phyloP scores from a whole-genome alignment of 2,113 vertebrate genomes.

The Sinocyclocheilus maitianheensis region DNA sequence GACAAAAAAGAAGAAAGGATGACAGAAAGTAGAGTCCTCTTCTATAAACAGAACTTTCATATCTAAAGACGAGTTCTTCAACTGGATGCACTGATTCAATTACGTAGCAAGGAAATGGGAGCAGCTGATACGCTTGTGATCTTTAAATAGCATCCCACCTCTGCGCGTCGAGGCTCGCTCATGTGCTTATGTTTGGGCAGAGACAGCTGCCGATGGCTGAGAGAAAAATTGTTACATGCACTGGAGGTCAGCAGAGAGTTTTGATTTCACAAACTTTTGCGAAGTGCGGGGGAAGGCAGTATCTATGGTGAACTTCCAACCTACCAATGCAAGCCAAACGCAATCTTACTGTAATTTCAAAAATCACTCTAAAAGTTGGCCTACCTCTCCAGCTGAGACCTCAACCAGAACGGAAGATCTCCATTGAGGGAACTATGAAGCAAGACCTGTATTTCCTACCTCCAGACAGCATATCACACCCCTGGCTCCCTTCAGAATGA shows the following conservation, averaged over 20 bases:
- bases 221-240: conserved; percentile 52
- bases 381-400: conserved; percentile 18
- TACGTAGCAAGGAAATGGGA: conserved; percentile 65
- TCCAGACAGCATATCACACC: conserved; percentile 43
- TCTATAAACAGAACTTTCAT: conserved; percentile 25
- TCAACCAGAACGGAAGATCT: conserved; percentile 12
- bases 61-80: not conserved
- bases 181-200: conserved; percentile 42
- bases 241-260: conserved; percentile 2
- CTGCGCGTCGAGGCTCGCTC: conserved; percentile 49
- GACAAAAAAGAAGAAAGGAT: conserved; percentile 22
- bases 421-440: conserved; percentile 1
- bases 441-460: conserved; percentile 27
- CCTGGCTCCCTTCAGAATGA: conserved; percentile 59
- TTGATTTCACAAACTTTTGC: conserved; percentile 5
- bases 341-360: conserved; percentile 22
- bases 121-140: conserved; percentile 68
- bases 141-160: conserved; percentile 70
- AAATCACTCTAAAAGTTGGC: conserved; percentile 8
- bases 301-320: not conserved
- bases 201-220: conserved; percentile 51
- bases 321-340: not conserved
- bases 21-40: conserved; percentile 16
- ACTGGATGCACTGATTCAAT: conserved; percentile 63
- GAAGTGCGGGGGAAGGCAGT: conserved; percentile 9